A percentile compares a stretch with the other conserved stretches of the same genome.
Conservation (phyloP, 2,888 invertebrate genomes). For the Auanema freiburgensis region DNA sequence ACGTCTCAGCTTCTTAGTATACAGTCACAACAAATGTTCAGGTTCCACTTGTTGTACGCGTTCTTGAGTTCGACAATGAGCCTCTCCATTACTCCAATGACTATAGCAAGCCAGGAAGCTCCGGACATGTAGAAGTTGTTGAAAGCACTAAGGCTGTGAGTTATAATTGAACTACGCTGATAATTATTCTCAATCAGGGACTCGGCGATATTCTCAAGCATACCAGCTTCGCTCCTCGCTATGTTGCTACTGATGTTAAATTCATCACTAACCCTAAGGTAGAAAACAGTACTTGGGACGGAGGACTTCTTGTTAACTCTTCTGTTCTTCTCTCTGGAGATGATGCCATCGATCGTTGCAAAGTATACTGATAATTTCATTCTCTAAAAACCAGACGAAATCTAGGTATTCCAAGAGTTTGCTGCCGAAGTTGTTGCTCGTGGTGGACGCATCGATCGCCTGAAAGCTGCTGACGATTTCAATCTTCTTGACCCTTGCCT, state of each 20-base stretch:
- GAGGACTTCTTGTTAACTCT: slow-evolving; percentile 55
- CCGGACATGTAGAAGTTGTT: slow-evolving; percentile 51
- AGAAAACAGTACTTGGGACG: slow-evolving; percentile 50
- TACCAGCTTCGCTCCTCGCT: slow-evolving; percentile 45
- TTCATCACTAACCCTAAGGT: slow-evolving; percentile 59
- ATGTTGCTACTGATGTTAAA: slow-evolving; percentile 50
- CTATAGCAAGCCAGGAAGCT: slow-evolving; percentile 52
- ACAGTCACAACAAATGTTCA: slow-evolving; percentile 12
- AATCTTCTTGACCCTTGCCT: slow-evolving; percentile 47
- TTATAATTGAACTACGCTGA: not conserved
- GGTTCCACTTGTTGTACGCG: slow-evolving; percentile 50
- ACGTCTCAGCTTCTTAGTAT: too few relatives aligned
- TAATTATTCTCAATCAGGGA: slow-evolving; percentile 25
- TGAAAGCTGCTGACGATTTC: slow-evolving; percentile 45
- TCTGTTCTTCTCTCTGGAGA: slow-evolving; percentile 41
- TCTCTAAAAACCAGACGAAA: not conserved
- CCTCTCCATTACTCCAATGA: slow-evolving; percentile 51
- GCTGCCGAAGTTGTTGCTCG: slow-evolving; percentile 32
- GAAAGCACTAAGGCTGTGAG: slow-evolving; percentile 32
- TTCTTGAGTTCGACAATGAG: slow-evolving; percentile 43
- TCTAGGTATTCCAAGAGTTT: slow-evolving; percentile 39
- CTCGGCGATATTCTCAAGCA: slow-evolving; percentile 45
- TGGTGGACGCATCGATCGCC: slow-evolving; percentile 41
- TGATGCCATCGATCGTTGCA: slow-evolving; percentile 45
- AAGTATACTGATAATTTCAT: slow-evolving; percentile 4